These are phyloP conservation scores for Oreohelix idahoensis DNA, from an alignment of 1,140 invertebrate species.

Conservation along the genomic window DNA sequence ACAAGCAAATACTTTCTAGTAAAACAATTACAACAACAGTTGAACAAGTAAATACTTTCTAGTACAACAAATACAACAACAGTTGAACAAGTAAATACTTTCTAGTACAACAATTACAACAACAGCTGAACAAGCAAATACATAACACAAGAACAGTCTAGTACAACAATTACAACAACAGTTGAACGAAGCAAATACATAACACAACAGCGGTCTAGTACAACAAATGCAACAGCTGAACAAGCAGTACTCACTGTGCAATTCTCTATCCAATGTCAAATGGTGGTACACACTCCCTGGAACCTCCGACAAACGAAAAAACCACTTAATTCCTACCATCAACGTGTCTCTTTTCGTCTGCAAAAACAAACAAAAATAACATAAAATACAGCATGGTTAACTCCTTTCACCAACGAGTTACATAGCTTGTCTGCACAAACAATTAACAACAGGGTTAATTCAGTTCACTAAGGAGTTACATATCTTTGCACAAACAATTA, in stretches of 20 bases:
- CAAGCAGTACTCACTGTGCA: conserved; percentile 56
- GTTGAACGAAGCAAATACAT: not conserved
- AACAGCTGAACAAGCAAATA: not conserved
- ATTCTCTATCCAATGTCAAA: conserved; percentile 74
- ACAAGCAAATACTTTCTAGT: too few relatives aligned
- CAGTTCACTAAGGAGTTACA: too few relatives aligned
- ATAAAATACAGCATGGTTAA: too few relatives aligned
- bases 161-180: not conserved
- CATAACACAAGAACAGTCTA: not conserved
- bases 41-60: not conserved
- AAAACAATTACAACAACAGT: not conserved
- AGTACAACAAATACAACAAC: not conserved
- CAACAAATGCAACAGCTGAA: too few relatives aligned
- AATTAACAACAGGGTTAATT: too few relatives aligned
- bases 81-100: not conserved
- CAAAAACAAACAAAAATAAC: too few relatives aligned
- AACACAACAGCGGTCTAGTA: not conserved
- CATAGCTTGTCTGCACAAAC: too few relatives aligned
- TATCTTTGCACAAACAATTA: too few relatives aligned
- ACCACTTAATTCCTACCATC: conserved; percentile 76
- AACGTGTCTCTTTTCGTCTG: conserved; percentile 76
- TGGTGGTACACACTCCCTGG: conserved; percentile 76
- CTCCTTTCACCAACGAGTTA: too few relatives aligned
- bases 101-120: not conserved
- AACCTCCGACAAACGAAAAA: conserved; percentile 74